Evolutionary conservation across 2,888 invertebrate genomes (phyloP), one percentile per base, ranked within the genome.

Genomic region (Phragmatobia fuliginosa): DNA sequence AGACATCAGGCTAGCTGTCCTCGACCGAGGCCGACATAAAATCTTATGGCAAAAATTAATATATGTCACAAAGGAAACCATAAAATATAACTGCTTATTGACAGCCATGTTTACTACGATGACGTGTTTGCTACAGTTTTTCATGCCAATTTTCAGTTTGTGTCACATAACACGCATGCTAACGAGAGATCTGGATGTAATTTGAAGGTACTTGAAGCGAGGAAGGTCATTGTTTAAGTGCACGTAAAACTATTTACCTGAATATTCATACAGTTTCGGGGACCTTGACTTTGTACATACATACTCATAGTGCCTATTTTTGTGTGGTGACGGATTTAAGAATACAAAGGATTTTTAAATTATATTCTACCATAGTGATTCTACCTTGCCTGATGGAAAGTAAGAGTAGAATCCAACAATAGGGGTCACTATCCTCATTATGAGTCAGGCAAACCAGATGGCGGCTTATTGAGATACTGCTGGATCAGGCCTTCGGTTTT

Each of bases 21-120:
- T 74, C 45, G 71, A 62, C 10, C 66, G 67, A 78, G 72, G 68
- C 70, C 72, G 67, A 70, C 71, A 77, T 79, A 73, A 81, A 74
- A 68, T 52, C 62, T 77, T 56, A 81, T 79, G 77, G 76, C 77
- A 69, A 80, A 28, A 81, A 83, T 84, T 79, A 84, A 81, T 78
- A 78, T 73, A 87, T 83, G 87, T 88, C 88, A 89, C 88, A 87
- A 87, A 90, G 88, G 89, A 89, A 89, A 83, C 80, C 70, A 80
- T 87, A 84, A 89, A 88, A 63, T 25, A 60, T 70, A 18, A 59
- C 69, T 62, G 58, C 41, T 62, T 71, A 74, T 77, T 75, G 71
- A 74, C 72, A 25, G 79, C 75, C 62, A 3, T 32, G 73, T 73
- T 73, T 75, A 75, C 74, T 72, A 72, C 32, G 8, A 32, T 67